These are phyloP conservation scores for Tenualosa thibaudeaui DNA, from an alignment of 2,797 vertebrate genomes.

Conservation along the genomic window DNA sequence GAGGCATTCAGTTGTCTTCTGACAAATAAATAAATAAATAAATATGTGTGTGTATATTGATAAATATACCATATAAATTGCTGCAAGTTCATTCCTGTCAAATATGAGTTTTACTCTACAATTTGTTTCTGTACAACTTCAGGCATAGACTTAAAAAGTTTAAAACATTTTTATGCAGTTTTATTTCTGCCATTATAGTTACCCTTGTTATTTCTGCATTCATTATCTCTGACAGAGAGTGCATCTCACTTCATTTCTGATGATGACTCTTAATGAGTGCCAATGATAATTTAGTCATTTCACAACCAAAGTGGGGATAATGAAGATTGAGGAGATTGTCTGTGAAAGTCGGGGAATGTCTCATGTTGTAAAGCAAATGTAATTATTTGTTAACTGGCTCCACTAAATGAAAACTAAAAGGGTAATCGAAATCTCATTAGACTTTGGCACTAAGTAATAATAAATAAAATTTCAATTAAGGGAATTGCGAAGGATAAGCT, in stretches of 20 bases:
- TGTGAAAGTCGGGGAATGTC: constrained; percentile 48
- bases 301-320: constrained; percentile 51
- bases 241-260: constrained; percentile 40
- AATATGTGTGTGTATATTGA: too few species aligned
- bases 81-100: not conserved
- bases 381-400: constrained; percentile 65
- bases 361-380: constrained; percentile 57
- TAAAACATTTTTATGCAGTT: not conserved
- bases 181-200: constrained; percentile 23
- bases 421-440: constrained; percentile 60
- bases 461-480: constrained; percentile 61
- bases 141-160: not conserved
- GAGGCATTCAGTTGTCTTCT: not conserved
- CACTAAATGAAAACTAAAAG: constrained; percentile 63
- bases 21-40: not conserved
- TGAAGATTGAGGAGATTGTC: constrained; percentile 57
- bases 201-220: constrained; percentile 36
- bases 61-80: too few species aligned
- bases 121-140: not conserved
- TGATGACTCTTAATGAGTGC: constrained; percentile 43
- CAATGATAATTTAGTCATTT: constrained; percentile 52
- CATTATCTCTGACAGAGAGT: constrained; percentile 17
- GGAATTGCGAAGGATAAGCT: constrained; percentile 48
- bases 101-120: not conserved
- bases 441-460: constrained; percentile 59